Conservation (phyloP, 1,140 invertebrate species). For the Cydia fagiglandana region DNA sequence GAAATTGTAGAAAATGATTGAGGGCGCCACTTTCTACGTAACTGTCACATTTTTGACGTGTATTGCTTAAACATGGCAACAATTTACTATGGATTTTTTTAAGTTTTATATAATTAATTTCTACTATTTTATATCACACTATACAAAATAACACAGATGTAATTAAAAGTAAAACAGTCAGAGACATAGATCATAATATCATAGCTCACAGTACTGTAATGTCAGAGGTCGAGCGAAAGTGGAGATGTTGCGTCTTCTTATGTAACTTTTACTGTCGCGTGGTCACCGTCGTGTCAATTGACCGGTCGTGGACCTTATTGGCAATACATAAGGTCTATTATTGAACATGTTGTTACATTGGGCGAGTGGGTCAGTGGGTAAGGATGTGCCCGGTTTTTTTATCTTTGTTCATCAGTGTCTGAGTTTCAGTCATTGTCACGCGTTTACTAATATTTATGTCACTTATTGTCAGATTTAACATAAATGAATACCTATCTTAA, state of each 20-base stretch:
- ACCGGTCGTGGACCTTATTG: too few relatives aligned
- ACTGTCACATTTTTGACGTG: too few relatives aligned
- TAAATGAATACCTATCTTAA: not conserved
- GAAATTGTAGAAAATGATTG: too few relatives aligned
- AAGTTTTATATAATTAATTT: too few relatives aligned
- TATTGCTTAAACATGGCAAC: too few relatives aligned
- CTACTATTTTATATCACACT: too few relatives aligned
- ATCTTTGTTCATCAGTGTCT: not conserved
- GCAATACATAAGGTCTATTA: too few relatives aligned
- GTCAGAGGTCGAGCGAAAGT: slow-evolving; percentile 65
- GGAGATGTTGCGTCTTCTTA: slow-evolving; percentile 55
- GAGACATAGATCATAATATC: slow-evolving; percentile 28
- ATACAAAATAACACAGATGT: not conserved
- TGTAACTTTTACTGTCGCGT: slow-evolving; percentile 40
- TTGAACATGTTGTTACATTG: slow-evolving; percentile 44
- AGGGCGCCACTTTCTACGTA: too few relatives aligned
- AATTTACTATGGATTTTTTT: too few relatives aligned
- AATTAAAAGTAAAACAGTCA: slow-evolving; percentile 31
- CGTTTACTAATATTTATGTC: not conserved
- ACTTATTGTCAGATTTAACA: not conserved
- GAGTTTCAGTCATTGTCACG: not conserved
- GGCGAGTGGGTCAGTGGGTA: slow-evolving; percentile 51
- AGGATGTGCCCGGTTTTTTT: slow-evolving; percentile 16
- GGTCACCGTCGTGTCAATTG: too few relatives aligned
- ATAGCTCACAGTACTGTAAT: slow-evolving; percentile 44